Evolutionary conservation across 1,140 invertebrate genomes (phyloP).

Genomic region (Saccostrea glomerata): DNA sequence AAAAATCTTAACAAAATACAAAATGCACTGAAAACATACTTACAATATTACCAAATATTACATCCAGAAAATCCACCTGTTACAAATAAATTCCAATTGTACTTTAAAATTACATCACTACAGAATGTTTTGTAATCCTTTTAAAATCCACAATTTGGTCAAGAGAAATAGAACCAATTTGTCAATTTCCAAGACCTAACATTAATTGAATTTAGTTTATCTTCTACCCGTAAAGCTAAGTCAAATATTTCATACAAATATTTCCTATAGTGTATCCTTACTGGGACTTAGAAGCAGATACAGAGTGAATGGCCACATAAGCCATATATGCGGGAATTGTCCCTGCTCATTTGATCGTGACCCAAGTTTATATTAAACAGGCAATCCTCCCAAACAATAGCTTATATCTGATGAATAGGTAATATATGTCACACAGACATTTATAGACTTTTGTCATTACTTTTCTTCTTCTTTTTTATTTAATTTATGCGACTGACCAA

Average conservation of each 20-base stretch:
- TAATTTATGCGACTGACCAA: not conserved
- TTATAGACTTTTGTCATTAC: not conserved
- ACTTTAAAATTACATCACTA: conserved; percentile 2
- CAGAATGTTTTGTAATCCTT: not conserved
- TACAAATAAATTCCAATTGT: not conserved
- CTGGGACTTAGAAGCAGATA: not conserved
- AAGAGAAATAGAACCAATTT: not conserved
- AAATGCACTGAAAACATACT: not conserved
- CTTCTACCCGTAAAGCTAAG: conserved; percentile 13
- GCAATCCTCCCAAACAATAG: conserved; percentile 19
- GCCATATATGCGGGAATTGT: conserved; percentile 3
- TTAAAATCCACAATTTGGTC: not conserved
- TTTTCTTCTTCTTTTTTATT: not conserved
- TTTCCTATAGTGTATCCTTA: conserved; percentile 13
- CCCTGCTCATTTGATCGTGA: conserved; percentile 35
- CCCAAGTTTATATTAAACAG: conserved; percentile 28
- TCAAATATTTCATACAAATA: conserved; percentile 39
- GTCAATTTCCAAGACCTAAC: not conserved
- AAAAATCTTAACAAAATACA: not conserved
- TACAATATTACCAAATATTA: not conserved
- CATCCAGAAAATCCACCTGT: not conserved
- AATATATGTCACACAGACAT: not conserved
- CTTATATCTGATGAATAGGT: conserved; percentile 28
- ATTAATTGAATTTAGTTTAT: conserved; percentile 36
- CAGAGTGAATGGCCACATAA: conserved; percentile 6